Percentiles rank a stretch among this genome's conserved stretches.
phyloP scores from a whole-genome alignment of 2,797 vertebrate genomes.

The Fistularia commersonii region DNA sequence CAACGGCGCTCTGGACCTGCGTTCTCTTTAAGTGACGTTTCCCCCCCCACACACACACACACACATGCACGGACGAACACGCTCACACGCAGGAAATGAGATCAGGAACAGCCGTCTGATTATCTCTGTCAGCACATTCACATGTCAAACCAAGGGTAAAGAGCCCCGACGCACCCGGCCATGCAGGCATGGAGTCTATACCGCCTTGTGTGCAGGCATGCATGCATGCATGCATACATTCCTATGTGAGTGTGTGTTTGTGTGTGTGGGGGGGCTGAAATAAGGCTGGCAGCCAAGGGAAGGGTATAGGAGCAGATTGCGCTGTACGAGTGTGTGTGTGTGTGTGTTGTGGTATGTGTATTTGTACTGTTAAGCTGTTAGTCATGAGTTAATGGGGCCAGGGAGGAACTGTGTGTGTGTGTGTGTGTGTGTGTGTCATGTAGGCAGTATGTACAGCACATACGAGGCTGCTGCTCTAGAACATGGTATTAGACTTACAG shows the following conservation, averaged over 20 bases:
- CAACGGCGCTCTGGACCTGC: too few relatives aligned
- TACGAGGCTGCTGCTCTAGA: conserved; percentile 26
- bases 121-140: conserved; percentile 28
- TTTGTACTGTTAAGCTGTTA: conserved; percentile 43
- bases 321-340: not conserved
- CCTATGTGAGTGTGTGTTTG: conserved; percentile 9
- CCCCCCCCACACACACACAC: conserved; percentile 4
- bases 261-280: conserved; percentile 24
- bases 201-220: not conserved
- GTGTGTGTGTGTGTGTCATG: conserved; percentile 16
- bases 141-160: conserved; percentile 23
- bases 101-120: conserved; percentile 18
- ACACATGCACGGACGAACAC: not conserved
- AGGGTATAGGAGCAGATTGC: conserved; percentile 17
- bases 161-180: conserved; percentile 8
- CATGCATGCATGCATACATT: conserved; percentile 9
- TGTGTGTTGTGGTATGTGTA: conserved; percentile 5
- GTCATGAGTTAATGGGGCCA: conserved; percentile 51
- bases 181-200: conserved; percentile 21
- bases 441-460: too few relatives aligned
- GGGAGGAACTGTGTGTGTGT: conserved; percentile 1
- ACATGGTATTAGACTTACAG: conserved; percentile 35
- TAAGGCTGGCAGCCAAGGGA: conserved; percentile 13
- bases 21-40: not conserved
- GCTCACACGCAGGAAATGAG: conserved; percentile 10